A percentile compares a stretch with the other conserved stretches of the same genome.
Evolutionary conservation across 2,797 vertebrate genomes (phyloP).

Genomic region (Chiloscyllium punctatum): DNA sequence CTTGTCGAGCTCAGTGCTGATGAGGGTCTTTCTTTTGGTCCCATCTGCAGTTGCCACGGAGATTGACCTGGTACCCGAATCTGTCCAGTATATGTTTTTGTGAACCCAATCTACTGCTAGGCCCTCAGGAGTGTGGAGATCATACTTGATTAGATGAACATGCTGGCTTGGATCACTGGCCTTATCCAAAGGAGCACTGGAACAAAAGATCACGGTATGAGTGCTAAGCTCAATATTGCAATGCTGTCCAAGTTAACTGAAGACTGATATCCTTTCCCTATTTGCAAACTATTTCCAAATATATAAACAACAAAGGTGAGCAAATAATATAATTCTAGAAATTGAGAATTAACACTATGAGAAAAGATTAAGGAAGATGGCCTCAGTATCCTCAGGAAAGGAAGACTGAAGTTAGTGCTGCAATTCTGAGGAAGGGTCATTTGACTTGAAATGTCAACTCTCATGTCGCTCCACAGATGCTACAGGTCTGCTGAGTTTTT

Average conservation of each 20-base stretch:
- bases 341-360: background rate
- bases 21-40: constrained; percentile 77
- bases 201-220: background rate
- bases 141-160: constrained; percentile 76
- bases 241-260: background rate
- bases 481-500: too few species aligned
- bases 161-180: constrained; percentile 80
- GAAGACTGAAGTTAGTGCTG: background rate
- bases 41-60: constrained; percentile 87
- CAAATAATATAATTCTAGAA: background rate
- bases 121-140: constrained; percentile 85
- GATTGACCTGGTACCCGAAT: constrained; percentile 92
- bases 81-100: constrained; percentile 97
- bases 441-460: too few species aligned
- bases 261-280: background rate
- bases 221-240: background rate
- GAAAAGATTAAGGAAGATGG: background rate
- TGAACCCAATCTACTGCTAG: constrained; percentile 96
- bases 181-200: constrained; percentile 88
- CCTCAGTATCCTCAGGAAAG: background rate
- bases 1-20: constrained; percentile 78
- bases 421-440: too few species aligned
- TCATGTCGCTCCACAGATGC: too few species aligned
- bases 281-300: background rate
- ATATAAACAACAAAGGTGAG: background rate